Base-by-base conservation (phyloP, 2,797 vertebrate genomes). In the Tapirus indicus region DNA sequence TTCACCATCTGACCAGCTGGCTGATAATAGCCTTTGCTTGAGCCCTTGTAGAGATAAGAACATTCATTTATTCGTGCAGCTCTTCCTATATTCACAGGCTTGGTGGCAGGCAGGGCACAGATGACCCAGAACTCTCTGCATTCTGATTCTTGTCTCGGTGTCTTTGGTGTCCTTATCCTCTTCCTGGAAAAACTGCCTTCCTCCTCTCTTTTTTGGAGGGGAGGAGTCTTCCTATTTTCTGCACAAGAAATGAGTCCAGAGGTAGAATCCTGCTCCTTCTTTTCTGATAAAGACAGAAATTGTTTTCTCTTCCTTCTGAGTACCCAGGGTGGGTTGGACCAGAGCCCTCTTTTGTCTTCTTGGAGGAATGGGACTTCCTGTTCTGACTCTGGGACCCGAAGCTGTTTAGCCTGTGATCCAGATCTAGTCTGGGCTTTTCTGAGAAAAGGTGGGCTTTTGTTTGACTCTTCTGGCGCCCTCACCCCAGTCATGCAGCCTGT, bases 321-420 rank as follows among this genome's bases (percentile, higher is more conserved):
- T 23, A 9, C 25, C 35, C 49, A 75, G 74, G 9, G 13, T 2
- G 6, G 38, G 21, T 21, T 29, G 35, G 66, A 49, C 68, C 29
- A 75, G 41, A 92, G 88, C 29, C 49, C 52, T 74, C 88, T 82
- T 85, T 91, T 62, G 38, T 75, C 66, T 92, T 94, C 66, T 49
- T 86, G 47, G 58, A 88, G 71, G 49, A 88, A 64, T 7, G 44
- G 85, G 58, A 32, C 69, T 89, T 79, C 62, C 14, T 12, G 21
- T 89, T 78, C 77, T 5, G 52, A 80, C n/a, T 64, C 69, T 71
- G 13, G 56, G n/a, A 79, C 47, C 10, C 32, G n/a, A 44, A 79
- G 79, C 44, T 25, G 52, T 79, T 69, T n/a, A 49, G 47, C 41
- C 49, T 14, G 9, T 13, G 7, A 69, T 82, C 71, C 47, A 75